Conservation (phyloP, 2,113 vertebrate species). For the Junco hyemalis region DNA sequence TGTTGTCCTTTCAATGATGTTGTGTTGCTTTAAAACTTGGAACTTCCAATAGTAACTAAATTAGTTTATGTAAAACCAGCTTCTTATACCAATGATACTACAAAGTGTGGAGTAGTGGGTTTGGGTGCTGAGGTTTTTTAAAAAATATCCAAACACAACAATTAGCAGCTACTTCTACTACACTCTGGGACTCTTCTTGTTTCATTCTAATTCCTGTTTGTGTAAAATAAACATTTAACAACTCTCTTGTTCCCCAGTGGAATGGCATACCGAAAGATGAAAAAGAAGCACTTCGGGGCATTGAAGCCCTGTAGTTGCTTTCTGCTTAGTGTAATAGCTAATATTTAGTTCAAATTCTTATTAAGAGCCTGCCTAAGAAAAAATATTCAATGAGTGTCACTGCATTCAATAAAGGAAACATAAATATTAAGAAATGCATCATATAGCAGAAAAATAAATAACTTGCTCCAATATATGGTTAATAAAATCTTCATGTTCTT, state of each 20-base stretch:
- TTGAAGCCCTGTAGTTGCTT: not conserved
- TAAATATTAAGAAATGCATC: not conserved
- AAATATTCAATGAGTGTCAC: not conserved
- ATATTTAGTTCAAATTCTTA: not conserved
- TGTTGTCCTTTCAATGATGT: not conserved
- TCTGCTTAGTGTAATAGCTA: not conserved
- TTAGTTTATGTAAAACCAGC: not conserved
- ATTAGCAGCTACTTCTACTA: not conserved
- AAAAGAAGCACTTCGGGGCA: not conserved
- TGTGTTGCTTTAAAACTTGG: not conserved
- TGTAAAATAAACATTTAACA: not conserved
- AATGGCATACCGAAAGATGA: not conserved
- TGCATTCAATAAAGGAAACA: not conserved
- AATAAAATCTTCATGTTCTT: not conserved
- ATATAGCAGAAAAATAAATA: not conserved
- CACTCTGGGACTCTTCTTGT: not conserved
- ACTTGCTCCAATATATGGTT: not conserved
- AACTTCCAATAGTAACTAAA: not conserved
- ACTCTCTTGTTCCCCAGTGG: not conserved
- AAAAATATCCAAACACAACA: not conserved
- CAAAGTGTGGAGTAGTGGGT: too few species aligned
- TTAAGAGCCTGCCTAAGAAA: not conserved
- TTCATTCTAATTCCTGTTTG: not conserved
- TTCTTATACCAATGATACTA: not conserved
- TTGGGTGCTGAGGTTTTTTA: not conserved